Conservation (phyloP, 2,113 vertebrate species). For the Nycticryphes semicollaris region DNA sequence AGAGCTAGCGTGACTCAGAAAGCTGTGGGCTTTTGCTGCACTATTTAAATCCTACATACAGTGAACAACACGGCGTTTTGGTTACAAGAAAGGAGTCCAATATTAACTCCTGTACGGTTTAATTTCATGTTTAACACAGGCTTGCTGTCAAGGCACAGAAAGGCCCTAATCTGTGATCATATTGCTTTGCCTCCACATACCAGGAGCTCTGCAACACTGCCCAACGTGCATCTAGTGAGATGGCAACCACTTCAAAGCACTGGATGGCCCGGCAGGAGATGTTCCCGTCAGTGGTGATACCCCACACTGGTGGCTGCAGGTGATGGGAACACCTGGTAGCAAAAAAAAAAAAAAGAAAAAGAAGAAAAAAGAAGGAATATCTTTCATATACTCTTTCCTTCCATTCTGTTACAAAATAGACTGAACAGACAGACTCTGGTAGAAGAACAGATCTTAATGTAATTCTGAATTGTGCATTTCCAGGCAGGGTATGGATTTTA, state of each 20-base stretch:
- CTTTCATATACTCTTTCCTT: neutral
- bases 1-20: conserved; percentile 31
- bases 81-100: neutral
- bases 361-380: too few relatives aligned
- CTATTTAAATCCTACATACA: conserved; percentile 11
- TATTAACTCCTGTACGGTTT: neutral
- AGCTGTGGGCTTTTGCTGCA: conserved; percentile 8
- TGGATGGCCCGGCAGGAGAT: neutral
- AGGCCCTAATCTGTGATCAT: neutral
- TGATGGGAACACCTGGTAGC: neutral
- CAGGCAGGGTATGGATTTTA: neutral
- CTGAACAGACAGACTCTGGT: neutral
- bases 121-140: neutral
- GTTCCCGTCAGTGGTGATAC: neutral
- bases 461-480: rapidly evolving
- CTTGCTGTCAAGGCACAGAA: neutral
- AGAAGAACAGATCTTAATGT: neutral
- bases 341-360: too few relatives aligned
- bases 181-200: rapidly evolving
- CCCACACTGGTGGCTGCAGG: neutral
- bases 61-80: neutral
- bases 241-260: neutral
- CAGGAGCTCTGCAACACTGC: neutral
- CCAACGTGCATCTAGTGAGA: neutral
- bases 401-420: neutral